A percentile compares a stretch with the other conserved stretches of the same genome.
phyloP scores from a whole-genome alignment of 2,888 invertebrate species.

The Drosophila pseudotalamancana region DNA sequence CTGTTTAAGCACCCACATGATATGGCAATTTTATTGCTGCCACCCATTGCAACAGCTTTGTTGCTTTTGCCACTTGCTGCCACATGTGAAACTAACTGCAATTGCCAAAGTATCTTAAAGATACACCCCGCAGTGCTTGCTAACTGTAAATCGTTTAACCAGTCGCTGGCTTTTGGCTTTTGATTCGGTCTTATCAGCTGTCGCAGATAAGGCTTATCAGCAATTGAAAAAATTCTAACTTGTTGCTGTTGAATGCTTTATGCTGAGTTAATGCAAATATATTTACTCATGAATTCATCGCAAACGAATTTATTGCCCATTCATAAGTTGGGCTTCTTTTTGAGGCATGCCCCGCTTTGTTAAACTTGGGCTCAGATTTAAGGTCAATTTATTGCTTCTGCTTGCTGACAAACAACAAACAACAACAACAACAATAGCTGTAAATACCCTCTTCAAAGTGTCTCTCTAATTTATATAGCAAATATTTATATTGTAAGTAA shows the following conservation, averaged over 20 bases:
- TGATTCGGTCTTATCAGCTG: conserved; percentile 3
- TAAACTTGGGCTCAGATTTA: conserved; percentile 43
- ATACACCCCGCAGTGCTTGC: conserved; percentile 13
- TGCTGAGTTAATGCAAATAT: conserved; percentile 5
- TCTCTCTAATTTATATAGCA: conserved; percentile 57
- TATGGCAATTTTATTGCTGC: neutral
- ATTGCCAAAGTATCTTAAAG: neutral
- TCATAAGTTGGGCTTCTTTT: conserved; percentile 35
- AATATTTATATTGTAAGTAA: conserved; percentile 61
- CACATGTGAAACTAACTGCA: conserved; percentile 42
- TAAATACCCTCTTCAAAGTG: conserved; percentile 16
- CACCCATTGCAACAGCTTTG: neutral
- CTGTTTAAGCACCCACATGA: conserved; percentile 14
- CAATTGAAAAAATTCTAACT: no score
- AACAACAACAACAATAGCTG: neutral
- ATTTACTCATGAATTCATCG: conserved; percentile 4
- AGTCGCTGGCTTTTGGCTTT: neutral
- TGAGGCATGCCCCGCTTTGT: neutral
- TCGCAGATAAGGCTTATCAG: conserved; percentile 33
- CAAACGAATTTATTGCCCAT: conserved; percentile 19
- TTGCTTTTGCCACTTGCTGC: conserved; percentile 1
- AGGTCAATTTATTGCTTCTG: conserved; percentile 50
- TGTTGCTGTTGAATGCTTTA: neutral
- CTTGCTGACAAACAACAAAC: conserved; percentile 43
- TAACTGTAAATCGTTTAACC: conserved; percentile 18